A percentile compares a stretch with the other conserved stretches of the same genome.
Evolutionary conservation across 2,113 vertebrate genomes (phyloP).

Genomic region (Turdus rufiventris): DNA sequence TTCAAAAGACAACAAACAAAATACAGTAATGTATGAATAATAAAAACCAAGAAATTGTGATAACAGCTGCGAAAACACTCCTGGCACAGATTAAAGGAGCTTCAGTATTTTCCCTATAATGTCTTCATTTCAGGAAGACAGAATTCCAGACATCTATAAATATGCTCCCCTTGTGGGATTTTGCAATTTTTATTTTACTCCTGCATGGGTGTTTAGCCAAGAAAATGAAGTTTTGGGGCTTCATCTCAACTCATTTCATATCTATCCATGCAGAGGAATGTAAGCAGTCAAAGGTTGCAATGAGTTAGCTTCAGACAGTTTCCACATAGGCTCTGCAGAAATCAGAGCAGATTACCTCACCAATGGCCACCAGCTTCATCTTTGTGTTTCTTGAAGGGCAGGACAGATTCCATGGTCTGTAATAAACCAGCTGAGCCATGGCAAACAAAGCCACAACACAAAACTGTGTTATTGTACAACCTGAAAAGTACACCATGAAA

Average conservation of each 20-base stretch:
- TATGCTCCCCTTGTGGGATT: background rate
- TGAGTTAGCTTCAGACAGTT: background rate
- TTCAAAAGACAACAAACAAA: background rate
- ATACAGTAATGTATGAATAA: background rate
- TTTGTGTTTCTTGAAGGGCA: conserved; percentile 51
- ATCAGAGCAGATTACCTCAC: conserved; percentile 40
- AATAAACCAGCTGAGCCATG: background rate
- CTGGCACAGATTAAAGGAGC: background rate
- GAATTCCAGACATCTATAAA: background rate
- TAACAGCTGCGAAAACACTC: background rate
- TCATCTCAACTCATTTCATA: background rate
- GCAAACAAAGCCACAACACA: background rate
- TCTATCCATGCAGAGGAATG: background rate
- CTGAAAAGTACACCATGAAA: background rate
- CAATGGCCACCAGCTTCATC: conserved; percentile 43
- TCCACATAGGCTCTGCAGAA: background rate
- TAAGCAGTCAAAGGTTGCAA: background rate
- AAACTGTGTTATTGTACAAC: background rate
- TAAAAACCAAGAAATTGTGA: background rate
- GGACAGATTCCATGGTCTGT: conserved; percentile 59
- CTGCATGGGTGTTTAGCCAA: background rate
- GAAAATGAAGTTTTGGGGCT: background rate
- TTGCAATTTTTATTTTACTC: background rate
- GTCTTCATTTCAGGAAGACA: background rate
- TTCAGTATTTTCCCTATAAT: background rate